Evolutionary conservation across 2,888 invertebrate species (phyloP).

Genomic region (Esperia sulphurella): DNA sequence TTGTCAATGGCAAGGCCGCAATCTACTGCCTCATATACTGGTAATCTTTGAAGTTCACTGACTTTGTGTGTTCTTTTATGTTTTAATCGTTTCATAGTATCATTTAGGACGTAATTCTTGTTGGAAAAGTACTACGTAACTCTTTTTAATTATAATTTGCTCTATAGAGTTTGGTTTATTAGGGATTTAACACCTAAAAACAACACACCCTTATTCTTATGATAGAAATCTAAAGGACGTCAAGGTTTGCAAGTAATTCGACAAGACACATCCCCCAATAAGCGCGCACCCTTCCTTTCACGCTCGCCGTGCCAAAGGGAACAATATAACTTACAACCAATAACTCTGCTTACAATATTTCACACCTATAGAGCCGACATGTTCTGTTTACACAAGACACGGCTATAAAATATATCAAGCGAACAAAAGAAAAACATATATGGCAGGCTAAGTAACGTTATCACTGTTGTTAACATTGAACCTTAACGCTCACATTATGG

Average conservation of each 20-base stretch:
- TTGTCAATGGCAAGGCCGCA: constrained; percentile 62
- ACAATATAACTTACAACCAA: constrained; percentile 63
- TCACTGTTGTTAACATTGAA: constrained; percentile 53
- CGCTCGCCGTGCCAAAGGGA: constrained; percentile 30
- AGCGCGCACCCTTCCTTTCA: constrained; percentile 31
- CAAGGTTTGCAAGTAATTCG: neutral
- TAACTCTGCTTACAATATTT: constrained; percentile 73
- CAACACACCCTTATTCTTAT: neutral
- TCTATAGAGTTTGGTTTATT: no score
- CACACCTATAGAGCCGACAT: constrained; percentile 58
- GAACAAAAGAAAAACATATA: constrained; percentile 71
- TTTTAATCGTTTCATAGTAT: neutral
- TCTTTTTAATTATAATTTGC: no score
- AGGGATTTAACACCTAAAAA: no score
- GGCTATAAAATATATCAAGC: constrained; percentile 68
- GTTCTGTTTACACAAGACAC: constrained; percentile 75
- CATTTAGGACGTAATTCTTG: no score
- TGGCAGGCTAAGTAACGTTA: constrained; percentile 51
- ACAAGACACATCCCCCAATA: constrained; percentile 26
- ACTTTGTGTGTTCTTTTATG: constrained; percentile 14
- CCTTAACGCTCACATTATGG: constrained; percentile 51
- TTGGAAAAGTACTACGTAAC: no score
- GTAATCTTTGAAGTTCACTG: constrained; percentile 28
- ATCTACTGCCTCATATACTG: constrained; percentile 39
- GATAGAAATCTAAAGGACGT: neutral